phyloP scores from a whole-genome alignment of 2,113 vertebrate species.

The Apteryx mantelli region DNA sequence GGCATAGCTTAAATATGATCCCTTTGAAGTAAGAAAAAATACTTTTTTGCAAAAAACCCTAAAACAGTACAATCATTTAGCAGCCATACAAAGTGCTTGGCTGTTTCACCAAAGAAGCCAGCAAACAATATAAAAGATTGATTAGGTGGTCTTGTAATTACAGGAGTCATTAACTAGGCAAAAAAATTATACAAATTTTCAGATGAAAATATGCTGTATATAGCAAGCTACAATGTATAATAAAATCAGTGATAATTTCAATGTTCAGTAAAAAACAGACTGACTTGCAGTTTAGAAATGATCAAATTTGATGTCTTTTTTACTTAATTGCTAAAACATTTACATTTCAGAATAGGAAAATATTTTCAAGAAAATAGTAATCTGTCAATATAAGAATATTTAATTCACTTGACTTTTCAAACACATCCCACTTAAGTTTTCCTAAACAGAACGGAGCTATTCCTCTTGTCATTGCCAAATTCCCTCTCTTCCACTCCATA shows the following conservation, averaged over 20 bases:
- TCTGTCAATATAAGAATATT: not conserved
- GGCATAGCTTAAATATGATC: constrained; percentile 45
- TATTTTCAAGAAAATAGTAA: not conserved
- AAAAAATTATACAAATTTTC: not conserved
- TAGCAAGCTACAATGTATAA: not conserved
- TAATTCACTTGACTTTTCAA: not conserved
- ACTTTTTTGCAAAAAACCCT: constrained; percentile 41
- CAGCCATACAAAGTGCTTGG: not conserved
- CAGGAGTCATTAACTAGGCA: not conserved
- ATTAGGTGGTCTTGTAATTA: constrained; percentile 25
- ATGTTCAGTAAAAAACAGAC: not conserved
- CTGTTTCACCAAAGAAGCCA: not conserved
- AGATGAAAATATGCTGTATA: not conserved
- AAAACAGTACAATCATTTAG: constrained; percentile 51
- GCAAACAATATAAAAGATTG: not conserved
- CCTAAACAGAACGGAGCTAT: not conserved
- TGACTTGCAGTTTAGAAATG: not conserved
- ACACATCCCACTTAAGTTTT: not conserved
- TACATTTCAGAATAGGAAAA: not conserved
- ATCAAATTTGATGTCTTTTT: not conserved
- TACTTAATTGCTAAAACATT: not conserved
- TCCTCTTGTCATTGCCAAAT: not conserved
- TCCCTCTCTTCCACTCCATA: not conserved
- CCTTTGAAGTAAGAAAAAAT: constrained; percentile 34
- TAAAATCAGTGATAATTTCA: not conserved